These are phyloP conservation scores for Eupithecia exiguata DNA, from an alignment of 2,888 invertebrate species.

Conservation along the genomic window DNA sequence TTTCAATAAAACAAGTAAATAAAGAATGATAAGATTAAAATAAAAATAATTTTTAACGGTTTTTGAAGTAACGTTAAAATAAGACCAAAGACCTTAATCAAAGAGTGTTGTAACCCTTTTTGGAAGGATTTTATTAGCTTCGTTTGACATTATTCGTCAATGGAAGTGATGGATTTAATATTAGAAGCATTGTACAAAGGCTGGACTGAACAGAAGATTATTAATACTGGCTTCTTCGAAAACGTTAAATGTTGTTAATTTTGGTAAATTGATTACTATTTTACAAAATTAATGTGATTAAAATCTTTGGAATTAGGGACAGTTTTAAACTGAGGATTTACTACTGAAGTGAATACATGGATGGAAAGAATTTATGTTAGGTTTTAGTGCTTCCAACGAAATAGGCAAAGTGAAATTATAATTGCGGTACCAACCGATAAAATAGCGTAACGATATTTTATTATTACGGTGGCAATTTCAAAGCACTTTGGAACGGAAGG, in stretches of 20 bases:
- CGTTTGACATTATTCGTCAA: background rate
- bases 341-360: background rate
- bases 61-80: background rate
- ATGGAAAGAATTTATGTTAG: background rate
- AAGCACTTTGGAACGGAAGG: background rate
- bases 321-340: background rate
- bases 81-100: background rate
- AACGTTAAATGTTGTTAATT: background rate
- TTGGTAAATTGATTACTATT: too few species aligned
- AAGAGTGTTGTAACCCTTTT: background rate
- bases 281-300: too few species aligned
- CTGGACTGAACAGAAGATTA: background rate
- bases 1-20: too few species aligned
- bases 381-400: background rate
- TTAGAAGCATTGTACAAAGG: background rate
- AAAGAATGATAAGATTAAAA: background rate
- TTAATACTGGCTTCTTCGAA: background rate
- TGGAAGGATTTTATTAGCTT: background rate
- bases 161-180: background rate
- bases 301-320: background rate
- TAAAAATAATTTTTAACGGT: background rate
- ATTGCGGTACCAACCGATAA: background rate
- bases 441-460: background rate
- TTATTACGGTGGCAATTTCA: background rate
- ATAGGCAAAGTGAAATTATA: background rate